phyloP scores from a whole-genome alignment of 2,888 invertebrate species.

The Peribatodes rhomboidaria region DNA sequence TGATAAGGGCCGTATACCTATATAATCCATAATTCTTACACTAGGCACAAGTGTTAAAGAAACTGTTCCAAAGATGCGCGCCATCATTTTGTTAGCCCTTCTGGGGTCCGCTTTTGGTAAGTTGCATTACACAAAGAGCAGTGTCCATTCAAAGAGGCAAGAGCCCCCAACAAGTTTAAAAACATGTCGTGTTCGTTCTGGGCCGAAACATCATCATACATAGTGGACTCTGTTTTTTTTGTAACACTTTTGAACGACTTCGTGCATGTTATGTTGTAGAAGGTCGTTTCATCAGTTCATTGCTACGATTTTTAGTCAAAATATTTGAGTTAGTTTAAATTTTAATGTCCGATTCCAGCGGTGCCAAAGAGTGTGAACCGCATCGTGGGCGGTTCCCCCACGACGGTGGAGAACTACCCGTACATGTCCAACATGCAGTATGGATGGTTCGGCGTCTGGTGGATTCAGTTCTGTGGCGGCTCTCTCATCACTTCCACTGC shows the following conservation, averaged over 20 bases:
- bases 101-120: constrained; percentile 61
- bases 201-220: too few species aligned
- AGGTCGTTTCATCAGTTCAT: too few species aligned
- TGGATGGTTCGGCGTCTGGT: constrained; percentile 50
- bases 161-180: too few species aligned
- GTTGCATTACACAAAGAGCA: constrained; percentile 27
- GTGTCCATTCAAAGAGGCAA: too few species aligned
- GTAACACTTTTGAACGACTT: too few species aligned
- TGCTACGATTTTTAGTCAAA: too few species aligned
- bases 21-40: constrained; percentile 5
- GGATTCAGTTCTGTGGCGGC: constrained; percentile 65
- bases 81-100: constrained; percentile 40
- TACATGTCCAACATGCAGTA: constrained; percentile 69
- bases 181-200: too few species aligned
- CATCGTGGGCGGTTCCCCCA: constrained; percentile 65
- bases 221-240: too few species aligned
- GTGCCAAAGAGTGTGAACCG: constrained; percentile 55
- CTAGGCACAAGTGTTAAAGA: constrained; percentile 5
- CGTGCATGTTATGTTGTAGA: too few species aligned
- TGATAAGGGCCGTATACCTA: constrained; percentile 39
- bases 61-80: constrained; percentile 35
- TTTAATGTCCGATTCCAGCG: constrained; percentile 51
- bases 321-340: too few species aligned
- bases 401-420: constrained; percentile 61
- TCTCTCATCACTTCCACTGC: constrained; percentile 56